Conservation (phyloP, 2,888 invertebrate species). For the Pyrrhia umbra region DNA sequence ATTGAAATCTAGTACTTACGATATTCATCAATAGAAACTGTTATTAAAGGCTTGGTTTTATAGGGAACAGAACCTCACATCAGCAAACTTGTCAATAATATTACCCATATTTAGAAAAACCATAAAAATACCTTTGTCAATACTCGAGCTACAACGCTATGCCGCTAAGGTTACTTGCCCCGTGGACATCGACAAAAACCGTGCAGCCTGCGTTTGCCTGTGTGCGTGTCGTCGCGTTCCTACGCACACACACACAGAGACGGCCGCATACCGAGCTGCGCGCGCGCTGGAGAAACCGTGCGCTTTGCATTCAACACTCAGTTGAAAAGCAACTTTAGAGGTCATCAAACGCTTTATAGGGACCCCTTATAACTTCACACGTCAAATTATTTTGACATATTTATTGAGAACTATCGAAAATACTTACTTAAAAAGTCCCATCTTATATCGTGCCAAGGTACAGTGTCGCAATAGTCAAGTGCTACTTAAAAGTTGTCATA, state of each 20-base stretch:
- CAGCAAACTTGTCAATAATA: constrained; percentile 31
- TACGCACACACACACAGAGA: constrained; percentile 71
- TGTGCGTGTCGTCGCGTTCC: constrained; percentile 69
- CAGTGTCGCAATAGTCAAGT: constrained; percentile 53
- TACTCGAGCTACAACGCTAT: constrained; percentile 75
- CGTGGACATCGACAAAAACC: constrained; percentile 90
- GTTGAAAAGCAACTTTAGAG: constrained; percentile 85
- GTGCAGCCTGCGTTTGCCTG: constrained; percentile 78
- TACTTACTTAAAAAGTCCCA: constrained; percentile 29
- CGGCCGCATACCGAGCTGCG: constrained; percentile 84
- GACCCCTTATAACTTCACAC: constrained; percentile 68
- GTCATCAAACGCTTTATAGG: constrained; percentile 87
- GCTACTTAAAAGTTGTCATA: constrained; percentile 55
- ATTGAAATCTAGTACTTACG: neutral
- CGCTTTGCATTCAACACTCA: constrained; percentile 87
- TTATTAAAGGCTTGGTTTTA: neutral
- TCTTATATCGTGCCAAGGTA: constrained; percentile 31
- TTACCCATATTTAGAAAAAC: constrained; percentile 47
- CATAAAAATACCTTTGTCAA: constrained; percentile 50
- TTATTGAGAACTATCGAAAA: constrained; percentile 53
- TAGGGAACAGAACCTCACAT: neutral
- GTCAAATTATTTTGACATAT: constrained; percentile 72
- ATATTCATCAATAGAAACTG: neutral
- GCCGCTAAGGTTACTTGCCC: constrained; percentile 85
- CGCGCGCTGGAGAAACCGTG: constrained; percentile 84